These are phyloP conservation scores for Tokudaia muenninki DNA, from an alignment of 2,797 vertebrate species.

Conservation along the genomic window DNA sequence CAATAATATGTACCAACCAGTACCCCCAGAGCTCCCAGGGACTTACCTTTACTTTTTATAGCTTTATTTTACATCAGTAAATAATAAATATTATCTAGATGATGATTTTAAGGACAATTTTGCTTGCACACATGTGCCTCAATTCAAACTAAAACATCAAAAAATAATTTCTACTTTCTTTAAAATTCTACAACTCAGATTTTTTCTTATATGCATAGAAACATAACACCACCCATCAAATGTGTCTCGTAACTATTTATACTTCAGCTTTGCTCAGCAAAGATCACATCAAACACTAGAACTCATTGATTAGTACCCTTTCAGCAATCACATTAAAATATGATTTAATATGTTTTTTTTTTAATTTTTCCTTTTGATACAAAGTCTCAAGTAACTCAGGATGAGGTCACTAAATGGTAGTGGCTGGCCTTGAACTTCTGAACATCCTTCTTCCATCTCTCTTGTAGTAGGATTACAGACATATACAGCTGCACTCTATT, in stretches of 20 bases:
- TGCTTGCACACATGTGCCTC: neutral
- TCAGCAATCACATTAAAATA: conserved; percentile 5
- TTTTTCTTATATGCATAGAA: neutral
- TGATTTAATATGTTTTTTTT: neutral
- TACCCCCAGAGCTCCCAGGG: too few species aligned
- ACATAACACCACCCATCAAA: neutral
- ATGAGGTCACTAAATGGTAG: neutral
- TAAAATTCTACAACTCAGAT: neutral
- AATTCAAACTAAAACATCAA: neutral
- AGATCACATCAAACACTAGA: conserved; percentile 32
- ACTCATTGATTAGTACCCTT: neutral
- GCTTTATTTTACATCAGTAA: conserved; percentile 47
- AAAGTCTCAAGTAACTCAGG: neutral
- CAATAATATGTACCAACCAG: too few species aligned
- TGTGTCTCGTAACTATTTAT: neutral
- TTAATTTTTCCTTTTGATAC: neutral
- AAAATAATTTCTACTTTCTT: conserved; percentile 40
- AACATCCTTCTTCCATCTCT: neutral
- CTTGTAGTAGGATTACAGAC: neutral
- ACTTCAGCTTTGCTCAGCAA: conserved; percentile 41
- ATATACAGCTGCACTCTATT: neutral
- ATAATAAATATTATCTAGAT: neutral
- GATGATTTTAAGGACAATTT: neutral
- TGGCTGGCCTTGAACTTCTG: neutral
- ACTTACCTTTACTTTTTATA: conserved; percentile 21